Evolutionary conservation across 64 coral and sea anemone genomes (phyloP), one percentile per base, ranked within the genome.

Genomic region (Stylophora pistillata): DNA sequence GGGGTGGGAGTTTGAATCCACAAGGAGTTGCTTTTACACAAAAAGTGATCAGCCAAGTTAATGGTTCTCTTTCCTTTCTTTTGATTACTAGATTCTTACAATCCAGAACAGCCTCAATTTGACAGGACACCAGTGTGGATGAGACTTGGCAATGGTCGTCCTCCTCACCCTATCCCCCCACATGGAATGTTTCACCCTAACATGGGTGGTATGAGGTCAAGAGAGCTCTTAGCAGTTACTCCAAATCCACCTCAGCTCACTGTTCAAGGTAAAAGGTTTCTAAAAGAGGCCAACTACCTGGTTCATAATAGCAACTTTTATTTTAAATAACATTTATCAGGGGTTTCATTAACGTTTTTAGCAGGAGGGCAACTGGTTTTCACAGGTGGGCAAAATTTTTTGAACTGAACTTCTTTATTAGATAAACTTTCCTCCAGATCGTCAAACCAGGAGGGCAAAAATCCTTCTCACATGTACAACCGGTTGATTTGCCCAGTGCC

Each of bases 71-170:
- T 10, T 5, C 12, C 23, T 68, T 68, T n/a, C 4, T 66, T 23
- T 9, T 28, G 30, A n/a, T 20, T 23, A 30, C 4, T 30, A 92
- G 97, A 99, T 85, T 85, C 94, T 2, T 99, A 99, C 56, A 99
- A 99, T 69, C 97, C 97, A 74, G 97, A 99, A 68, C 97, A 99
- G 30, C 97, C 97, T 18, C 94, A 95, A 25, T 99, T 99, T 95
- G 97, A 99, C 13, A 85, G 91, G 41, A 76, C 90, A 18, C 97
- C 97, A 34, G 93, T 99, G 12, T 99, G 97, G 97, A 89, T 92
- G 55, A 76, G 97, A 55, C 87, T 98, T 72, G 96, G 96, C 7
- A 92, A 74, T 47, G 73, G 85, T 9, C 89, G 77, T 53, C 76
- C 86, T 52, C 95, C 87, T 70, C 79, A 78, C 55, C n/a, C 84